These are phyloP conservation scores for Aphelinus certus DNA, from an alignment of 1,140 invertebrate species.

Conservation along the genomic window DNA sequence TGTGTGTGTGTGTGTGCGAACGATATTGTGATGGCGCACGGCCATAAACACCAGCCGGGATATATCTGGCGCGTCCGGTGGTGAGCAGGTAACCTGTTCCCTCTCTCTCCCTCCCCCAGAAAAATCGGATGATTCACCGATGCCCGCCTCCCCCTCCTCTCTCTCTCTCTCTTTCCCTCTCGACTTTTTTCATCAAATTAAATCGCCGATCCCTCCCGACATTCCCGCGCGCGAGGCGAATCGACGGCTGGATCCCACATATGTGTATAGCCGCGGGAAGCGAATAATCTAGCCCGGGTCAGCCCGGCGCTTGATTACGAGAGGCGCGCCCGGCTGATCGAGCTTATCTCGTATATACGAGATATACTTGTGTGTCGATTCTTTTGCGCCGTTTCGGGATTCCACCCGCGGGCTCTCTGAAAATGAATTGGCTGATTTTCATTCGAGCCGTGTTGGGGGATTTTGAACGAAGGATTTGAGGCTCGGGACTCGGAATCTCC, in stretches of 20 bases:
- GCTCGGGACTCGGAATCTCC: too few species aligned
- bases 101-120: slow-evolving; percentile 11
- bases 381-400: too few species aligned
- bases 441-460: too few species aligned
- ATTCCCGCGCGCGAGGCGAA: slow-evolving; percentile 2
- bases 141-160: slow-evolving; percentile 9
- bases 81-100: slow-evolving; percentile 30
- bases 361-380: too few species aligned
- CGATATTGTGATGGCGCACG: background rate
- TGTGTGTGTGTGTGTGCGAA: background rate
- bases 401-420: too few species aligned
- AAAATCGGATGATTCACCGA: slow-evolving; percentile 40
- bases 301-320: slow-evolving; percentile 10
- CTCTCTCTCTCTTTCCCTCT: slow-evolving; percentile 2
- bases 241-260: background rate
- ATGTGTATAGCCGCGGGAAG: background rate
- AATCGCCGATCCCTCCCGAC: slow-evolving; percentile 1
- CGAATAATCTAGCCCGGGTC: background rate
- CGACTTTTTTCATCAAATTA: background rate
- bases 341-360: too few species aligned
- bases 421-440: too few species aligned
- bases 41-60: too few species aligned
- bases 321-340: too few species aligned
- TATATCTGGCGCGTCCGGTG: too few species aligned
- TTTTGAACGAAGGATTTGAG: too few species aligned